A percentile compares a stretch with the other conserved stretches of the same genome.
These are phyloP conservation scores for Aurelia sp. DNA, from an alignment of 30 jellyfish, hydroid and myxozoan genomes.

Conservation along the genomic window DNA sequence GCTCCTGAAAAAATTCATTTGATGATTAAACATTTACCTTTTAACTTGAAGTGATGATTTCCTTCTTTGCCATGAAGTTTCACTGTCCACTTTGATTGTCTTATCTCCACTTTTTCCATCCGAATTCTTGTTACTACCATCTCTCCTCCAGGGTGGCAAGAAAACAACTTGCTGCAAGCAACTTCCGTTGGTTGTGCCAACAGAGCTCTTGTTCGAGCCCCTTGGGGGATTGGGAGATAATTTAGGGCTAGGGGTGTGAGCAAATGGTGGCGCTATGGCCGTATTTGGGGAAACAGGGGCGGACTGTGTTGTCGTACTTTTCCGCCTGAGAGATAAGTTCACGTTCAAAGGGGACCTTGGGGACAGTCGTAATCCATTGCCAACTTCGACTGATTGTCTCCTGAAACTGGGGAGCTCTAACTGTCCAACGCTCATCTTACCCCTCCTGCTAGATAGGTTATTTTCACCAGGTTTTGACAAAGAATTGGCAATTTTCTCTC, in stretches of 20 bases:
- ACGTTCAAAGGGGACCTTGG: not conserved
- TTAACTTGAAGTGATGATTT: too few relatives aligned
- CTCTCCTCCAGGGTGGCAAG: constrained; percentile 62
- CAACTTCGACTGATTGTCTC: not conserved
- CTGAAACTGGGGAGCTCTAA: too few relatives aligned
- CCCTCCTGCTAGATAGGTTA: not conserved
- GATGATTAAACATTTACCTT: too few relatives aligned
- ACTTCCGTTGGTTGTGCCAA: not conserved
- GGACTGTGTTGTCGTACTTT: constrained; percentile 16
- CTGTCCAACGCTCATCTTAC: not conserved
- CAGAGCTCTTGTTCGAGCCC: not conserved
- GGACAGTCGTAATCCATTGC: not conserved
- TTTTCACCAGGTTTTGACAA: not conserved
- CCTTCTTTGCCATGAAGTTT: not conserved
- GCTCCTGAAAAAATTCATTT: too few relatives aligned
- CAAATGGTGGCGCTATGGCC: too few relatives aligned
- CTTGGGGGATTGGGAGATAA: not conserved
- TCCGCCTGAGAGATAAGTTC: not conserved
- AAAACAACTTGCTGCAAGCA: constrained; percentile 61
- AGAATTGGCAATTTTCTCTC: constrained; percentile 2
- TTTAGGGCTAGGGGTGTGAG: not conserved
- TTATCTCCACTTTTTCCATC: too few relatives aligned
- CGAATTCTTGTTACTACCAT: too few relatives aligned
- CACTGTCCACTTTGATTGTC: not conserved
- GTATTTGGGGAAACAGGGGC: constrained; percentile 52